Conservation (phyloP, 1,140 invertebrate species). For the Drosophila pseudoobscura region DNA sequence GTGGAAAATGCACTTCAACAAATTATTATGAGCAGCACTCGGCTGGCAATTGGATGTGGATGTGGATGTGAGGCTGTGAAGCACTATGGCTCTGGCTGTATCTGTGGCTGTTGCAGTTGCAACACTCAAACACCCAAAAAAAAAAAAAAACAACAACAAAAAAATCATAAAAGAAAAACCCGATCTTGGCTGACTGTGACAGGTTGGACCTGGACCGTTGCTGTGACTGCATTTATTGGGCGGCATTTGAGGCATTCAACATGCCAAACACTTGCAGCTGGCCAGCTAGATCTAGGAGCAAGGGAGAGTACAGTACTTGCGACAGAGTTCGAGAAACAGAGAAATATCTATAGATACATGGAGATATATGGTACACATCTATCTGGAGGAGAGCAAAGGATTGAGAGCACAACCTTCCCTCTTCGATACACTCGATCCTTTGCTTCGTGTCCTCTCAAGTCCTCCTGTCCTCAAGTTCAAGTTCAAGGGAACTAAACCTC, state of each 20-base stretch:
- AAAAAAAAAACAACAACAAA: conserved; percentile 37
- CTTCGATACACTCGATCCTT: too few species aligned
- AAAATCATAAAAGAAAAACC: conserved; percentile 45
- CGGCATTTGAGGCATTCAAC: conserved; percentile 27
- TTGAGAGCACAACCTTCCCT: too few species aligned
- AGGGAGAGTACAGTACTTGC: not conserved
- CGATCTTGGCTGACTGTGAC: conserved; percentile 51
- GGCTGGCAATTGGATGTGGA: conserved; percentile 55
- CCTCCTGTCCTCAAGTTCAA: too few species aligned
- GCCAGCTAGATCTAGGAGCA: conserved; percentile 19
- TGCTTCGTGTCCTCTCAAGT: too few species aligned
- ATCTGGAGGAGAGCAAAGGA: too few species aligned
- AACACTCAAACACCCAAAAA: conserved; percentile 60
- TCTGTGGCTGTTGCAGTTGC: conserved; percentile 45
- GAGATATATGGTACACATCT: too few species aligned
- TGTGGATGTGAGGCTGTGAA: conserved; percentile 22
- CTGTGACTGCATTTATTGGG: conserved; percentile 27
- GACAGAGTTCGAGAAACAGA: too few species aligned
- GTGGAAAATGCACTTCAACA: conserved; percentile 76
- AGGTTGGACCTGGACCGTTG: conserved; percentile 58
- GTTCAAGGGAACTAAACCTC: too few species aligned
- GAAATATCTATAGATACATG: too few species aligned
- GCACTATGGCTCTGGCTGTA: conserved; percentile 12
- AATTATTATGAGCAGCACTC: conserved; percentile 73
- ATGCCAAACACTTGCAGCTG: conserved; percentile 35